Percentiles rank a stretch among this genome's conserved stretches.
phyloP scores from a whole-genome alignment of 2,888 invertebrate genomes.

The Euplagia quadripunctaria region DNA sequence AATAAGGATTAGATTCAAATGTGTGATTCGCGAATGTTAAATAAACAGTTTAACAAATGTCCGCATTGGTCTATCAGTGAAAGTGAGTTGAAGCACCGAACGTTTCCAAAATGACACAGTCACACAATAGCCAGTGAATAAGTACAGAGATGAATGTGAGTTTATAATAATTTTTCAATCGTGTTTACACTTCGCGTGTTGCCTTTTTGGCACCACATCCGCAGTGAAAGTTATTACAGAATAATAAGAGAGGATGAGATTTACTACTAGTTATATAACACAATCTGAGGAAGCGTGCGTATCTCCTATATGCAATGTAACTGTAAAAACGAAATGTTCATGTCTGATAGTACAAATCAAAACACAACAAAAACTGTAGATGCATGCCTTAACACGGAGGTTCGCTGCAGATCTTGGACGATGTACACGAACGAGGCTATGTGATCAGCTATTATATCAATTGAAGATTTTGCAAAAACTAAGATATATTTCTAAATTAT shows the following conservation, averaged over 20 bases:
- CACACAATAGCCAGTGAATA: not conserved
- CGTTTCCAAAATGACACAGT: not conserved
- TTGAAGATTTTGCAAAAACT: too few species aligned
- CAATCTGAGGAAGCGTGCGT: not conserved
- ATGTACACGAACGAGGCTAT: too few species aligned
- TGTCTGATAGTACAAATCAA: too few species aligned
- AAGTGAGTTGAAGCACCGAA: not conserved
- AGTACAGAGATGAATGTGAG: not conserved
- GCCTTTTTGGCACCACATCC: conserved; percentile 18
- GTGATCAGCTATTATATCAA: too few species aligned
- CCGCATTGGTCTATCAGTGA: not conserved
- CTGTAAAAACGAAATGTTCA: not conserved
- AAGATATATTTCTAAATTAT: too few species aligned
- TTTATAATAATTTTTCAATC: conserved; percentile 2
- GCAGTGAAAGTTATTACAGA: conserved; percentile 37
- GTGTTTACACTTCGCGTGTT: conserved; percentile 5
- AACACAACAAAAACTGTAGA: not conserved
- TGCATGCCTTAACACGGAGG: too few species aligned
- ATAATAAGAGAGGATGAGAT: conserved; percentile 11
- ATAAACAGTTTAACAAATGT: not conserved
- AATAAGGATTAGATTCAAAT: too few species aligned
- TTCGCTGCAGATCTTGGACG: too few species aligned
- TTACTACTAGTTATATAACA: conserved; percentile 15
- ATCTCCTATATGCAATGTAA: conserved; percentile 9
- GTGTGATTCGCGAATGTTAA: not conserved